These are phyloP conservation scores for Oreortyx pictus DNA, from an alignment of 2,797 vertebrate genomes.

Conservation along the genomic window DNA sequence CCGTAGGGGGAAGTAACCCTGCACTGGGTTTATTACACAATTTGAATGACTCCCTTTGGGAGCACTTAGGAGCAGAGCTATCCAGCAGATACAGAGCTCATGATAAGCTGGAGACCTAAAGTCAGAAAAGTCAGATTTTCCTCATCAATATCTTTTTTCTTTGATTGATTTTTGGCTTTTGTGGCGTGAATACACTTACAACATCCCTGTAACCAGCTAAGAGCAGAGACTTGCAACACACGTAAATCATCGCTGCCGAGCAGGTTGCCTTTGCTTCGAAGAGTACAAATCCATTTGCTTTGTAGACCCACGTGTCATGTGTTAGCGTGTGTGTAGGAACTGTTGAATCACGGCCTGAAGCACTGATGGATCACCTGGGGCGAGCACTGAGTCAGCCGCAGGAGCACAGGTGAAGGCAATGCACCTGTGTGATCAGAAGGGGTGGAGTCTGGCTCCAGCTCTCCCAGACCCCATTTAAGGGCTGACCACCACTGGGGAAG, in stretches of 20 bases:
- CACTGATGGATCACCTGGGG: no score
- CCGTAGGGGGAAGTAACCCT: background rate
- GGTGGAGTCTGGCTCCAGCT: no score
- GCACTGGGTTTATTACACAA: background rate
- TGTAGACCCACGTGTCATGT: background rate
- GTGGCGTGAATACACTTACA: background rate
- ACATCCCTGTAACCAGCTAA: background rate
- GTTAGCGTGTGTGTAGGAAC: background rate
- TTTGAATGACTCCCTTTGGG: background rate
- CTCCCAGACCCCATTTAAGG: no score
- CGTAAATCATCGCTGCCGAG: background rate
- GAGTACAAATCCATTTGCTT: background rate
- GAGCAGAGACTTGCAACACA: background rate
- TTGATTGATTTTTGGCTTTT: background rate
- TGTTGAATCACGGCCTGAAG: no score
- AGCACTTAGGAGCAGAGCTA: background rate
- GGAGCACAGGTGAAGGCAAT: no score
- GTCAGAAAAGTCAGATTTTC: background rate
- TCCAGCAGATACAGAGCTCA: background rate
- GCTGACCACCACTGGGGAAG: no score
- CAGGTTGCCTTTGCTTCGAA: background rate
- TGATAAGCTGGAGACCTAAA: background rate
- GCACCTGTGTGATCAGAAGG: no score
- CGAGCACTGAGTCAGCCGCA: no score
- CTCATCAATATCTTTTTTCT: background rate